Conservation (phyloP, 2,113 vertebrate genomes). For the Narcine bancroftii region DNA sequence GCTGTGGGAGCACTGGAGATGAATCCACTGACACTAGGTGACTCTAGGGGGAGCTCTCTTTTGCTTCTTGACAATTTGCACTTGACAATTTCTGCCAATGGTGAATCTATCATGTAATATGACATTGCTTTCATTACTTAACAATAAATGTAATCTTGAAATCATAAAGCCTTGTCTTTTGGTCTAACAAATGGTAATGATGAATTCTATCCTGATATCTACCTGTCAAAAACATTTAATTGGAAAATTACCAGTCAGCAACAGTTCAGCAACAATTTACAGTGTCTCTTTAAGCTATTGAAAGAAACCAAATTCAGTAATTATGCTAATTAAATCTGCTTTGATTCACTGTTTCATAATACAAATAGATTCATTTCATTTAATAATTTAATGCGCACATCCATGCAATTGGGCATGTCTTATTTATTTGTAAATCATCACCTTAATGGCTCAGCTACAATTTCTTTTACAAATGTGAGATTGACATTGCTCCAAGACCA, state of each 20-base stretch:
- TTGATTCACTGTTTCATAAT: background rate
- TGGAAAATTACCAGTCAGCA: background rate
- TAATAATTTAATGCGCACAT: background rate
- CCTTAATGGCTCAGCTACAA: background rate
- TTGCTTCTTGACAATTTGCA: no score
- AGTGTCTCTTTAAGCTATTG: background rate
- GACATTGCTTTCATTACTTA: no score
- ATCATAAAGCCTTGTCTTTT: background rate
- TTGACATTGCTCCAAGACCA: no score
- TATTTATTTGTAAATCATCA: no score
- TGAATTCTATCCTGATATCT: slow-evolving; percentile 24
- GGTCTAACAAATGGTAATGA: background rate
- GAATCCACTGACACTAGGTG: no score
- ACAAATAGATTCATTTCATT: background rate
- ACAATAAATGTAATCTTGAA: no score
- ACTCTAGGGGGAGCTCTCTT: no score
- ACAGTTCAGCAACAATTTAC: background rate
- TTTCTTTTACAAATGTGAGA: no score
- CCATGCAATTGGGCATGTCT: background rate
- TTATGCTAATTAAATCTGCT: slow-evolving; percentile 16
- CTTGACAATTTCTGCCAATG: no score
- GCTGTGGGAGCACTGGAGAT: no score
- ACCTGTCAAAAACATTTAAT: background rate
- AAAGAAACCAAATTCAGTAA: slow-evolving; percentile 2
- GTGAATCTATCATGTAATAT: no score